A percentile compares a stretch with the other conserved stretches of the same genome.
phyloP scores from a whole-genome alignment of 2,113 vertebrate genomes.

The Pseudopodoces humilis region DNA sequence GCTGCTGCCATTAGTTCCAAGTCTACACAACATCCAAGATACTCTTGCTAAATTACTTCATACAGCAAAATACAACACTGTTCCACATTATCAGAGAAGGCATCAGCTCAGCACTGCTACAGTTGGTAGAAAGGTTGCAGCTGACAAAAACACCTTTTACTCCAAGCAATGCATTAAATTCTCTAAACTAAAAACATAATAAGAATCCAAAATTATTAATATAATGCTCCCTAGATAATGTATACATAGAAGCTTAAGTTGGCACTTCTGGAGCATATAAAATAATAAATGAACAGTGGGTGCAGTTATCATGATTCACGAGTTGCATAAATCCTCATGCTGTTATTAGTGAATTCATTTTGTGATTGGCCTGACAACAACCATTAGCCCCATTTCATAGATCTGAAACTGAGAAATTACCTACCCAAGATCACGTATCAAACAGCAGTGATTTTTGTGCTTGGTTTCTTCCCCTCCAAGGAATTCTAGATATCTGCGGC shows the following conservation, averaged over 20 bases:
- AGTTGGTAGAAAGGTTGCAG: background rate
- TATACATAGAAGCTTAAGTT: background rate
- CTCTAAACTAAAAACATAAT: background rate
- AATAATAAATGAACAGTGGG: background rate
- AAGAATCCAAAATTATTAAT: background rate
- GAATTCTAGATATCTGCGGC: background rate
- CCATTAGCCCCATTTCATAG: background rate
- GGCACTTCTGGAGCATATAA: fast-evolving
- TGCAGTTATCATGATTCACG: background rate
- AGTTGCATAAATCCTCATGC: background rate
- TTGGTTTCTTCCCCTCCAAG: background rate
- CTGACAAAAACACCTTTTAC: background rate
- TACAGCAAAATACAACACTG: background rate
- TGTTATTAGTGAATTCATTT: background rate
- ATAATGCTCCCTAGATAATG: fast-evolving
- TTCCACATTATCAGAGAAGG: background rate
- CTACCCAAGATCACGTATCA: background rate
- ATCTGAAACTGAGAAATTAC: background rate
- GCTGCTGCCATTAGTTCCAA: background rate
- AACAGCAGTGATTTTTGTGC: background rate
- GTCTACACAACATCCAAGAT: background rate
- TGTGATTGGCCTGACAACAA: background rate
- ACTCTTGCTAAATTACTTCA: background rate
- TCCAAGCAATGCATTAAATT: background rate
- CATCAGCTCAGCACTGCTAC: background rate